A percentile compares a stretch with the other conserved stretches of the same genome.
Evolutionary conservation across 2,888 invertebrate species (phyloP).

Genomic region (Thereva nobilitata): DNA sequence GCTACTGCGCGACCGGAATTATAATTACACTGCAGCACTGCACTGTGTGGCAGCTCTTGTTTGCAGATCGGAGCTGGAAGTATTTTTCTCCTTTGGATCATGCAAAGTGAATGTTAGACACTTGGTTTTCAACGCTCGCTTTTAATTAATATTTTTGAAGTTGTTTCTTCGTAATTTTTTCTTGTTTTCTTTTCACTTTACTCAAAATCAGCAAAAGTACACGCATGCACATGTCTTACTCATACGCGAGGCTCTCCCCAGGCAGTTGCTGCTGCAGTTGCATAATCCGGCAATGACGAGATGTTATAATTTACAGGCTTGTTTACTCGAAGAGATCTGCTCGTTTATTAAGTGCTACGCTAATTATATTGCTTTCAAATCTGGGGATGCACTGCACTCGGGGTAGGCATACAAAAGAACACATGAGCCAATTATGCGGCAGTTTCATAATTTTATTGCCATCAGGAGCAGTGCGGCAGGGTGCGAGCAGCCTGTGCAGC

Average conservation of each 20-base stretch:
- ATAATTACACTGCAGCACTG: constrained; percentile 21
- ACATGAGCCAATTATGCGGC: no score
- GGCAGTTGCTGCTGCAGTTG: constrained; percentile 1
- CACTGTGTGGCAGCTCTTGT: background rate
- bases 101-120: constrained; percentile 35
- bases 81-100: constrained; percentile 18
- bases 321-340: constrained; percentile 27
- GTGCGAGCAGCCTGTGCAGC: no score
- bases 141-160: constrained; percentile 37
- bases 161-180: background rate
- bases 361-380: constrained; percentile 21
- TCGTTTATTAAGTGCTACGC: constrained; percentile 21
- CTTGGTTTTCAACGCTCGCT: constrained; percentile 34
- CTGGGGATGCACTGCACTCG: background rate
- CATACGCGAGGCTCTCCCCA: background rate
- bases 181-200: no score
- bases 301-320: constrained; percentile 36
- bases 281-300: constrained; percentile 13
- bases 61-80: constrained; percentile 13
- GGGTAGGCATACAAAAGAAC: no score
- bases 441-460: no score
- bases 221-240: background rate
- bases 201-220: background rate
- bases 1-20: constrained; percentile 34
- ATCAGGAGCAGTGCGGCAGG: no score